Conservation (phyloP, 2,888 invertebrate species). For the Marronus borbonicus region DNA sequence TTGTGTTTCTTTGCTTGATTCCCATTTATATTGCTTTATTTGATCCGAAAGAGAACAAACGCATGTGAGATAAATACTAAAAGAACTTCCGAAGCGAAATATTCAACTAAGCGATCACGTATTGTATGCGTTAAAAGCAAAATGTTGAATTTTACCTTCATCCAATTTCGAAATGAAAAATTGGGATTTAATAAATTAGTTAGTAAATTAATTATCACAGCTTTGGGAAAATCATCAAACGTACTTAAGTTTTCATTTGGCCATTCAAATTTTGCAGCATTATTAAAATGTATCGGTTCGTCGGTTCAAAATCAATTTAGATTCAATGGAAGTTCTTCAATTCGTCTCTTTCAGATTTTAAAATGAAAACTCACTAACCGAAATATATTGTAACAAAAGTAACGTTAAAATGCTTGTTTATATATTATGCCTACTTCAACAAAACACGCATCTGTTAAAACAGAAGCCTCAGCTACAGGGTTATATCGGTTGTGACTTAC, state of each 20-base stretch:
- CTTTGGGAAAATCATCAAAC: not conserved
- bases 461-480: too few relatives aligned
- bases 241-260: not conserved
- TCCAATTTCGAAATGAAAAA: not conserved
- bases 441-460: too few relatives aligned
- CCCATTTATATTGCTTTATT: slow-evolving; percentile 1
- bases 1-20: not conserved
- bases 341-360: not conserved
- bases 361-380: not conserved
- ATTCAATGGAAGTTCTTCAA: not conserved
- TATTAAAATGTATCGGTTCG: not conserved
- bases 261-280: not conserved
- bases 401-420: not conserved
- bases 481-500: too few relatives aligned
- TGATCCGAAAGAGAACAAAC: not conserved
- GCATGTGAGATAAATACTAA: not conserved
- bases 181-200: not conserved
- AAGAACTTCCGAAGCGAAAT: not conserved
- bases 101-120: not conserved
- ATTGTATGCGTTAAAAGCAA: not conserved
- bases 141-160: not conserved
- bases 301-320: not conserved
- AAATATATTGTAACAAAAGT: not conserved
- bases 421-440: too few relatives aligned
- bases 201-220: not conserved